A percentile compares a stretch with the other conserved stretches of the same genome.
phyloP scores from a whole-genome alignment of 2,888 invertebrate genomes.

The Boloria euphrosyne region DNA sequence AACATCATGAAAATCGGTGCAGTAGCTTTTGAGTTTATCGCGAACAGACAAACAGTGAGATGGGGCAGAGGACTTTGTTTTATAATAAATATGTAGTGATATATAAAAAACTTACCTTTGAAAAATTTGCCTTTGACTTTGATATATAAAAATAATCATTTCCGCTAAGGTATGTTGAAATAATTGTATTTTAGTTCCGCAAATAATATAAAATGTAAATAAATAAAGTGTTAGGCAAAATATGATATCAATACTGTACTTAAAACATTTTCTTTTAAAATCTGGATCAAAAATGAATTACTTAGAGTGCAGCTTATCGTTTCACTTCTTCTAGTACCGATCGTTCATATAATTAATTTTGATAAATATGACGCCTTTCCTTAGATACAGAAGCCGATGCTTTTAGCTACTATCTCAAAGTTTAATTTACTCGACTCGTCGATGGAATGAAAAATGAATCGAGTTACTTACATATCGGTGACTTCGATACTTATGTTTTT shows the following conservation, averaged over 20 bases:
- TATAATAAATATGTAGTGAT: no score
- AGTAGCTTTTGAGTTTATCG: no score
- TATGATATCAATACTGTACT: conserved; percentile 10
- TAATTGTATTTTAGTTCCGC: no score
- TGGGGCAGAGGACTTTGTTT: no score
- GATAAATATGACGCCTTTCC: conserved; percentile 72
- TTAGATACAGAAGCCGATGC: conserved; percentile 74
- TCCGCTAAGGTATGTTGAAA: no score
- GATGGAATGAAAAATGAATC: conserved; percentile 60
- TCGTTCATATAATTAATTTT: conserved; percentile 77
- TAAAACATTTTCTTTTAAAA: conserved; percentile 26
- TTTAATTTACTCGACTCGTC: conserved; percentile 62
- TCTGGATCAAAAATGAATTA: conserved; percentile 33
- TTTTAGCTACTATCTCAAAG: conserved; percentile 69
- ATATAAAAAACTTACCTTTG: no score
- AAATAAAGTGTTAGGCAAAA: no score
- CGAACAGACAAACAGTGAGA: no score
- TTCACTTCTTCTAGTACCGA: conserved; percentile 58
- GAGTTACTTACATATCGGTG: conserved; percentile 23
- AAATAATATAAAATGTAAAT: no score
- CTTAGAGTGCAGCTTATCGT: conserved; percentile 55
- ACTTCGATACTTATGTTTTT: conserved; percentile 25
- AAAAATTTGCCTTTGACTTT: no score
- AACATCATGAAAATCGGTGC: no score
- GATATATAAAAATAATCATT: no score